Base-by-base conservation (phyloP, 2,113 vertebrate species). In the Coryphaenoides rupestris region DNA sequence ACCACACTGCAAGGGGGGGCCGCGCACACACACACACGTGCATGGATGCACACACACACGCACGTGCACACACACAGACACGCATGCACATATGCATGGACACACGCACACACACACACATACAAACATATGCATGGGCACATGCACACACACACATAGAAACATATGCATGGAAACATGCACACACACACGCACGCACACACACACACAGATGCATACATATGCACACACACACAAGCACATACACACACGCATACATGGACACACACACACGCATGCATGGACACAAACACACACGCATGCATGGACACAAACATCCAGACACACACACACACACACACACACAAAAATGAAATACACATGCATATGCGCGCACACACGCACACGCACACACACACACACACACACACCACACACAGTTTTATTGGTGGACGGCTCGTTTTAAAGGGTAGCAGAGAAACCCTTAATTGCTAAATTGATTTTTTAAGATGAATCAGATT, bases 1-100 rank as follows among this genome's bases (percentile, higher is more conserved):
- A 88, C 80, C 77, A 76, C 87, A 87, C 88, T 90, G 81, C 73
- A 76, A 46, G 40, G 21, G 50, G 60, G 72, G 26, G 68, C 21
- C 57, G 49, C 33, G 66, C 50, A 60, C 60, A 58, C 24, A 69
- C 49, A 21, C 52, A 24, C 16, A 60, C 54, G 33, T 16, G 47
- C 22, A 53, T 12, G 55, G 26, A 59, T 19, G 13, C 14, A 33
- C 26, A 21, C n/a, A 60, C 28, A 40, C 17, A 59, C 58, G n/a
- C 56, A 28, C 19, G 62, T 19, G 50, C 13, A 19, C 33, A 62
- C 24, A 33, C 55, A 63, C 60, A 56, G 53, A 64, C 74, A 65
- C 49, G 67, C 58, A 68, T 69, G 64, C 61, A 66, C 63, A 67
- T 65, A 70, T 49, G 64, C 57, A 62, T 22, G 65, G 47, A 67